Percentiles rank a stretch among this genome's conserved stretches.
Evolutionary conservation across 2,888 invertebrate species (phyloP).

Genomic region (Ceriagrion tenellum): DNA sequence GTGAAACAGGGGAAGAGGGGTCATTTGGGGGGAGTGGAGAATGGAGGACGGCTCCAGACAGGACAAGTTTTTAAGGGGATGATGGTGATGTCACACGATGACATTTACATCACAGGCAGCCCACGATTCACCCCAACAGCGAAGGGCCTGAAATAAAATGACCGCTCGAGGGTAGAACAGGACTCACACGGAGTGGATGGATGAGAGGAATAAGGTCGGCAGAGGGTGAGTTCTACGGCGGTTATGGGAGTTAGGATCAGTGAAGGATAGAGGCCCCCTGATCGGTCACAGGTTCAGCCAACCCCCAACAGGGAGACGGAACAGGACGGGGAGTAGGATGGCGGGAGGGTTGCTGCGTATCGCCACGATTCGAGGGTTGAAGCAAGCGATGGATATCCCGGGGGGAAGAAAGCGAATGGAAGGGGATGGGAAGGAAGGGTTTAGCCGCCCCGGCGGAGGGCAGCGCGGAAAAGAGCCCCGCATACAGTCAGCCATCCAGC

Average conservation of each 20-base stretch:
- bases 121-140: constrained; percentile 41
- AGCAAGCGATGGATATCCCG: too few relatives aligned
- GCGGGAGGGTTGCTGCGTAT: not conserved
- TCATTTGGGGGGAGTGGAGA: not conserved
- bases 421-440: not conserved
- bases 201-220: not conserved
- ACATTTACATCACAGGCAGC: constrained; percentile 61
- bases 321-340: not conserved
- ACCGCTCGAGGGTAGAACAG: constrained; percentile 2
- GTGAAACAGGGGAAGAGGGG: not conserved
- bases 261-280: not conserved
- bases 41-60: not conserved
- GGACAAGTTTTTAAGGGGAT: constrained; percentile 25
- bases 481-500: not conserved
- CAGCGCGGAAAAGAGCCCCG: not conserved
- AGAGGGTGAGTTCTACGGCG: not conserved
- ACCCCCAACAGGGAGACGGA: not conserved
- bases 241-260: not conserved
- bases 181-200: not conserved
- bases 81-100: constrained; percentile 64
- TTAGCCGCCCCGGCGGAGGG: not conserved
- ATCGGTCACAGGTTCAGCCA: not conserved
- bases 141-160: constrained; percentile 43
- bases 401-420: not conserved
- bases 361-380: not conserved